Base-by-base conservation (phyloP, 2,888 invertebrate species). In the Drosophila villosipedis region DNA sequence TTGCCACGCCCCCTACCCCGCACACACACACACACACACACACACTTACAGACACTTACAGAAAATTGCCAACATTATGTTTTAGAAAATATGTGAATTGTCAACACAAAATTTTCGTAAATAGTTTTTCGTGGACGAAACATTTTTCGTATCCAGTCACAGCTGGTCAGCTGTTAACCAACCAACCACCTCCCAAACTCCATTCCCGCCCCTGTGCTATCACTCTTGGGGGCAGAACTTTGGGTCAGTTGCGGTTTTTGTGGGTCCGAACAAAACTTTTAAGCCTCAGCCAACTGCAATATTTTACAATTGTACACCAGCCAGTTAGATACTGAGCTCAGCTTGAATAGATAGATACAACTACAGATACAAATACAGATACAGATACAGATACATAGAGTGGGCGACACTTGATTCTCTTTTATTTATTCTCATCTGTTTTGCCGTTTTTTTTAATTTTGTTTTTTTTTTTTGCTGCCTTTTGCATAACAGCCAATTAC, bases 71-170 rank as follows among this genome's bases (percentile, higher is more conserved):
- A 89, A 87, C 91, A 91, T 84, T 82, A 91, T 91, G 90, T 91
- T 91, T 91, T 89, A 77, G 83, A 84, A 91, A 91, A 91, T 91
- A 87, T 90, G 82, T 82, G 89, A 91, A 91, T 91, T 91, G 91
- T 90, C 91, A 91, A 91, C 91, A 84, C 83, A 84, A 84, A 91
- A 88, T 89, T 88, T 83, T 88, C 77, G 88, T 83, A 88, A 89
- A 88, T 88, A 90, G 89, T 88, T 90, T 89, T 90, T 83, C 76
- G 82, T 82, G 62, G 68, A 65, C 67, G 54, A 74, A 78, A 81
- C 82, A 81, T 80, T 78, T 80, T 80, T 82, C 74, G 79, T 76
- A 70, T 84, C 53, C 64, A 78, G 71, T 68, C 77, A 58, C 79
- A 82, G 72, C 79, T 82, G 89, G 67, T 66, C 64, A 67, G 47